Base-by-base conservation (phyloP, 2,888 invertebrate genomes). In the Bembecia ichneumoniformis region DNA sequence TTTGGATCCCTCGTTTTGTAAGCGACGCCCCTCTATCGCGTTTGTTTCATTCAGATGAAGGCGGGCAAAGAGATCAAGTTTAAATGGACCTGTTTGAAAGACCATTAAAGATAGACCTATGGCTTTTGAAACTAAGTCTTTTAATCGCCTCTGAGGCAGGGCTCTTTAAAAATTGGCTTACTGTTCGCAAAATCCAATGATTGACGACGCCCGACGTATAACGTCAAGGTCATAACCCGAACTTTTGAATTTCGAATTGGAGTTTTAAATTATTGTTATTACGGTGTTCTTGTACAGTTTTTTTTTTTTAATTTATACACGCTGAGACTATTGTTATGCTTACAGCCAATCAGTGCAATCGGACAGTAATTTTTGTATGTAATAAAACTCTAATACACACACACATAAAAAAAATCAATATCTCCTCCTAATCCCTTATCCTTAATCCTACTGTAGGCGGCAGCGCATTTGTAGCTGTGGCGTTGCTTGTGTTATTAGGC, bases 161-260 rank as follows among this genome's bases (percentile, higher is more conserved):
- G 40, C 14, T 13, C 15, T 17, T 44, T 10, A 16, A 15, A 44
- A 44, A 15, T 16, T 44, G 44, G 15, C 15, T 10, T 14, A 10
- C 1, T 3, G 17, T 44, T 44, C 44, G 17, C 44, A 16, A 44
- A 44, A 44, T 44, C 44, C 44, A 11, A 44, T 44, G 44, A 44
- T 44, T 44, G 44, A 44, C 44, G 16, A 44, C 17, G 44, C 16
- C 15, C 17, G 15, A 44, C 44, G 44, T 15, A 44, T 44, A 40
- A 28, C 14, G 40, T 14, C 14, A 15, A 44, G 44, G 44, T 44
- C 17, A 44, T 17, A 17, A 44, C 17, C 44, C 44, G 44, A 44
- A 44, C 44, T 44, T 44, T 44, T 44, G 44, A 44, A 44, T 44
- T 44, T 44, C 16, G 44, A 44, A 44, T 44, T 44, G 44, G 40